Evolutionary conservation across 2,888 invertebrate species (phyloP).

Genomic region (Scaptodrosophila latifasciaeformis): DNA sequence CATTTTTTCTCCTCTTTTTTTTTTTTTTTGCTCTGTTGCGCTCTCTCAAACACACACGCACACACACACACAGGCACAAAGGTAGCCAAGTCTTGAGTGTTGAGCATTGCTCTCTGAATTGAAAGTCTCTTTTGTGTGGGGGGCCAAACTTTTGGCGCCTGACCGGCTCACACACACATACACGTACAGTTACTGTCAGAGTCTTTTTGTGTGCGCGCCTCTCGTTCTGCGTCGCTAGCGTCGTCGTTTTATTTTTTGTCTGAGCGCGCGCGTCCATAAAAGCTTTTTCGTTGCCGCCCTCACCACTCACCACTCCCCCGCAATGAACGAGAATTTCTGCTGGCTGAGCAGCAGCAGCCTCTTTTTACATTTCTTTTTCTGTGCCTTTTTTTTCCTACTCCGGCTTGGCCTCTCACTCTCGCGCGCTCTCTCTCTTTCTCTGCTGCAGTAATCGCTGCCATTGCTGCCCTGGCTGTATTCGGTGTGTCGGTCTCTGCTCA

Average conservation of each 20-base stretch:
- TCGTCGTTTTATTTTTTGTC: slow-evolving; percentile 31
- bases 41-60: slow-evolving; percentile 29
- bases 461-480: slow-evolving; percentile 25
- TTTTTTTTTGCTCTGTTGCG: too few species aligned
- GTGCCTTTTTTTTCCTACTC: slow-evolving; percentile 36
- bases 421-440: slow-evolving; percentile 36
- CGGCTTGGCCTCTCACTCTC: slow-evolving; percentile 16
- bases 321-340: too few species aligned
- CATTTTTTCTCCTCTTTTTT: too few species aligned
- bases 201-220: slow-evolving; percentile 49
- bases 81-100: slow-evolving; percentile 14
- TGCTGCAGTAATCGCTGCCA: background rate
- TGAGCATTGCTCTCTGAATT: slow-evolving; percentile 18
- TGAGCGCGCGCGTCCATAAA: slow-evolving; percentile 56
- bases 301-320: slow-evolving; percentile 12
- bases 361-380: slow-evolving; percentile 32
- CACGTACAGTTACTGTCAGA: slow-evolving; percentile 20
- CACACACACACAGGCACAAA: slow-evolving; percentile 6
- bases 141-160: slow-evolving; percentile 28
- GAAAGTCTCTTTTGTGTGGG: background rate
- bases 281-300: slow-evolving; percentile 27
- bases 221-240: slow-evolving; percentile 24
- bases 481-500: slow-evolving; percentile 39
- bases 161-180: slow-evolving; percentile 10
- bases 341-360: background rate